phyloP scores from a whole-genome alignment of 2,888 invertebrate genomes.

The Hyppa rectilinea region DNA sequence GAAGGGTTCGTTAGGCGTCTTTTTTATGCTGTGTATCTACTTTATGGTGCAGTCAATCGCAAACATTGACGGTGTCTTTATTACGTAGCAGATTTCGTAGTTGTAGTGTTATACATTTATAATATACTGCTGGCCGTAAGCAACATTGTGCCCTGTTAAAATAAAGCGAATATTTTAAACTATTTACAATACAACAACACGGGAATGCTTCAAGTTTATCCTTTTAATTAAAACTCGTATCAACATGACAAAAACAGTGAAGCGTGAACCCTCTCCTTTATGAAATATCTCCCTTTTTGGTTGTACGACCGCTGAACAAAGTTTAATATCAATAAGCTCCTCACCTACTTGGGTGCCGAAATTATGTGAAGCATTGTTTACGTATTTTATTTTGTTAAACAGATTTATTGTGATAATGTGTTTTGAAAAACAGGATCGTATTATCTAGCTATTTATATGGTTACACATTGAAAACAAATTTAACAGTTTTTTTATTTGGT shows the following conservation, averaged over 20 bases:
- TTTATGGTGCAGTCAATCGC: not conserved
- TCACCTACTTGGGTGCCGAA: slow-evolving; percentile 4
- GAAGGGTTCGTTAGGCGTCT: not conserved
- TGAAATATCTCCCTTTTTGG: slow-evolving; percentile 33
- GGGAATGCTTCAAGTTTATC: slow-evolving; percentile 4
- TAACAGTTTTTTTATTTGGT: not conserved
- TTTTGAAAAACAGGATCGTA: slow-evolving; percentile 5
- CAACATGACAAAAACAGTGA: slow-evolving; percentile 21
- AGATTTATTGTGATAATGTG: slow-evolving; percentile 25
- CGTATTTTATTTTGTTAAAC: slow-evolving; percentile 27
- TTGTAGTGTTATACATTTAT: slow-evolving; percentile 1
- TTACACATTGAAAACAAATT: not conserved
- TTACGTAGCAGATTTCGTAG: not conserved
- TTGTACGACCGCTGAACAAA: slow-evolving; percentile 26
- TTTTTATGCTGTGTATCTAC: too few relatives aligned
- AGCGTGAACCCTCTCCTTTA: not conserved
- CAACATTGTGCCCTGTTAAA: not conserved
- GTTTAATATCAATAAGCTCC: slow-evolving; percentile 35
- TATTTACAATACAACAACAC: slow-evolving; percentile 2
- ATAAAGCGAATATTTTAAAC: not conserved
- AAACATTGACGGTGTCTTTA: not conserved
- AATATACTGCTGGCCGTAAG: too few relatives aligned
- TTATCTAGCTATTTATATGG: not conserved
- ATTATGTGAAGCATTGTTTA: slow-evolving; percentile 37
- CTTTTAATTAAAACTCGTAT: slow-evolving; percentile 7